phyloP scores from a whole-genome alignment of 2,888 invertebrate species.

The Hirtodrosophila trivittata region DNA sequence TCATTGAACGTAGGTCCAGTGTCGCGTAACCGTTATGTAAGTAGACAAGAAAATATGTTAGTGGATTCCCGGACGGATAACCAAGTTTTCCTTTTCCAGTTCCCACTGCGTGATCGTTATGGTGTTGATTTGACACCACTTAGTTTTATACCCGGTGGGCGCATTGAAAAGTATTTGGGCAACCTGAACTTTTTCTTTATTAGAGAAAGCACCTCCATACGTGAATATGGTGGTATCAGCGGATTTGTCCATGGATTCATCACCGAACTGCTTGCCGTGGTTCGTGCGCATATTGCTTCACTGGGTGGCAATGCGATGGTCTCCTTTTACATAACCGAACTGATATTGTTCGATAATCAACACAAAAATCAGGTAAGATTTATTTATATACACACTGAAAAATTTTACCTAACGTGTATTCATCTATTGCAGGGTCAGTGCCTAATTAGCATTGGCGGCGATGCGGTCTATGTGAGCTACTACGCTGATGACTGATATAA shows the following conservation, averaged over 20 bases:
- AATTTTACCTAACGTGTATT: neutral
- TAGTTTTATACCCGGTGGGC: conserved; percentile 90
- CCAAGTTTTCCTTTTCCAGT: conserved; percentile 52
- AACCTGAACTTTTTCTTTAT: conserved; percentile 97
- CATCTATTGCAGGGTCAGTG: conserved; percentile 92
- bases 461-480: conserved; percentile 93
- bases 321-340: conserved; percentile 96
- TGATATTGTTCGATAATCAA: conserved; percentile 94
- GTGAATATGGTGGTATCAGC: conserved; percentile 95
- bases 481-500: conserved; percentile 85
- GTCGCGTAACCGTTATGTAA: conserved; percentile 64
- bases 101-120: conserved; percentile 82
- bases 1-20: conserved; percentile 34
- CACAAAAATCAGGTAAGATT: conserved; percentile 96
- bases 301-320: conserved; percentile 98
- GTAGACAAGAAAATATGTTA: no score
- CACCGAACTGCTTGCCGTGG: conserved; percentile 95
- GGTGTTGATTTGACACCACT: conserved; percentile 93
- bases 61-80: no score
- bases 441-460: conserved; percentile 97
- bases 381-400: neutral
- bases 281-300: conserved; percentile 95
- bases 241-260: conserved; percentile 97
- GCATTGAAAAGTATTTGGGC: conserved; percentile 92
- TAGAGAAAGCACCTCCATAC: conserved; percentile 95